Evolutionary conservation across 2,888 invertebrate species (phyloP), one percentile per base, ranked within the genome.

Genomic region (Marasmarcha lunaedactyla): DNA sequence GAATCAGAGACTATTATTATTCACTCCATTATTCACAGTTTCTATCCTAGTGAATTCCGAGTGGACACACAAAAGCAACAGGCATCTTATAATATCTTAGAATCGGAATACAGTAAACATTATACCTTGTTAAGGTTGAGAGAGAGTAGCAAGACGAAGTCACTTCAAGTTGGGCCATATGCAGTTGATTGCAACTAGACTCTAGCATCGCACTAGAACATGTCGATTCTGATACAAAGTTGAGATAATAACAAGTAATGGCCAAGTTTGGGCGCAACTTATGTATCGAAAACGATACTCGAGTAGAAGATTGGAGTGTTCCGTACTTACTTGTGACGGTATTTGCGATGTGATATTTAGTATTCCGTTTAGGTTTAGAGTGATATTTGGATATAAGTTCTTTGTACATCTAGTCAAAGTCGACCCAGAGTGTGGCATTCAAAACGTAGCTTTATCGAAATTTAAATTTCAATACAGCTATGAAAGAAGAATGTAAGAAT

Each of bases 181-280:
- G 48, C 50, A 51, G 47, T 47, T 49, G 47, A 51, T 53, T 52
- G 51, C 51, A 63, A 62, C 50, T 58, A 50, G 42, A 54, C 50
- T 55, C 35, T 46, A 47, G 50, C 46, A 48, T 47, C 46, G 51
- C 57, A 57, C 49, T 50, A 55, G 55, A 64, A 63, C 54, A 62
- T 63, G 57, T 60, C 59, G n/a, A 30, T 30, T n/a, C n/a, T 62
- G 59, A 66, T 67, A 59, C 59, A 58, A 71, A 72, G 65, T 71
- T 67, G 57, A 68, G 69, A 74, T 73, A 71, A 70, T 71, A 71
- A 63, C 65, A 68, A 74, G 67, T 67, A 70, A 72, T 71, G 62
- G 59, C 55, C 63, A 71, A 74, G 64, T 72, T 71, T 30, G 30
- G 30, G 11, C 30, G 2, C 30, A 9, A 11, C 30, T n/a, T 9